Percentiles rank a stretch among this genome's conserved stretches.
Conservation (phyloP, 2,113 vertebrate genomes). For the Dissostichus mawsoni region DNA sequence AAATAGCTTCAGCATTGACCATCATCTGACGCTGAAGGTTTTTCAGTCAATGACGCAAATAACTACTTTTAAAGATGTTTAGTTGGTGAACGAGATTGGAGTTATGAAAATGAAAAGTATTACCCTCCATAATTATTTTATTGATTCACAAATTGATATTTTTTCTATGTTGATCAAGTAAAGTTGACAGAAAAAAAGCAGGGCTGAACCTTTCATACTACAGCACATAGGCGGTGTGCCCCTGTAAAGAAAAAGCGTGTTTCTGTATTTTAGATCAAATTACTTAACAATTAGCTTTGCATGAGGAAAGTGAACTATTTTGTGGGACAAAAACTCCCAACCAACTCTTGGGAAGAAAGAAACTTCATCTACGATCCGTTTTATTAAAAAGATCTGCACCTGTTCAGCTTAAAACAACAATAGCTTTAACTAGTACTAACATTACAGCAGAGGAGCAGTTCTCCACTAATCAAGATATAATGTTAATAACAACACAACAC, state of each 20-base stretch:
- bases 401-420: neutral
- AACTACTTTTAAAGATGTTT: neutral
- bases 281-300: neutral
- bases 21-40: neutral
- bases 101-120: neutral
- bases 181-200: neutral
- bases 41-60: neutral
- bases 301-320: neutral
- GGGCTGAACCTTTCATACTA: neutral
- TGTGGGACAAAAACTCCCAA: neutral
- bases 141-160: neutral
- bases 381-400: neutral
- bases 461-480: neutral
- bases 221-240: neutral
- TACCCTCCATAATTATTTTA: neutral
- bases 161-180: neutral
- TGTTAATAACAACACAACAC: neutral
- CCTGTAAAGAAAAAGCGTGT: too few species aligned
- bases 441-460: neutral
- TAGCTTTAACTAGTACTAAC: neutral
- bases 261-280: neutral
- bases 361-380: neutral
- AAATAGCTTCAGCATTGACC: constrained; percentile 4
- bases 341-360: neutral
- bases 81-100: neutral